Evolutionary conservation across 2,888 invertebrate species (phyloP).

Genomic region (Sesamia inferens): DNA sequence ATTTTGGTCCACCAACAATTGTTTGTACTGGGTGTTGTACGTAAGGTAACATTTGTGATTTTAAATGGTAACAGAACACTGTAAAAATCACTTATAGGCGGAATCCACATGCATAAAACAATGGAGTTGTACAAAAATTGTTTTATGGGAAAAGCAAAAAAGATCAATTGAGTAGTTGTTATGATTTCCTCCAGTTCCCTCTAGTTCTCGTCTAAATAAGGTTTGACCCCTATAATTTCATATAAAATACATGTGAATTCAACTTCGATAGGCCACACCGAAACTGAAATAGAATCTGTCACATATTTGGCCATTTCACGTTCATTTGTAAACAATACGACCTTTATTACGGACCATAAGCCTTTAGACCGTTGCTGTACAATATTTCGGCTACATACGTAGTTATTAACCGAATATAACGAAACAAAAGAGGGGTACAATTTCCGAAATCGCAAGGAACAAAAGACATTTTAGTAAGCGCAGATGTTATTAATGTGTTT

Average conservation of each 20-base stretch:
- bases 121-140: too few species aligned
- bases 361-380: conserved; percentile 37
- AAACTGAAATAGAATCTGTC: conserved; percentile 31
- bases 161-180: too few species aligned
- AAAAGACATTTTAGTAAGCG: conserved; percentile 79
- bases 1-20: too few species aligned
- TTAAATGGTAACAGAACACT: too few species aligned
- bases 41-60: too few species aligned
- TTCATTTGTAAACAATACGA: conserved; percentile 36
- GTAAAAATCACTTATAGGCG: too few species aligned
- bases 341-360: conserved; percentile 39
- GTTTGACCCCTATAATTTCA: neutral
- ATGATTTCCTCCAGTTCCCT: neutral
- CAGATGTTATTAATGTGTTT: conserved; percentile 84
- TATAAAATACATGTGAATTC: conserved; percentile 10
- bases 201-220: neutral
- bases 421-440: conserved; percentile 68
- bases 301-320: conserved; percentile 38
- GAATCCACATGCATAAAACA: too few species aligned
- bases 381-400: conserved; percentile 51
- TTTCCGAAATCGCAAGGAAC: conserved; percentile 77
- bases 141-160: too few species aligned
- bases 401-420: conserved; percentile 65
- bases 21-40: too few species aligned
- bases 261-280: neutral